Conservation (phyloP, 2,888 invertebrate species). For the Gonocerus acuteangulatus region DNA sequence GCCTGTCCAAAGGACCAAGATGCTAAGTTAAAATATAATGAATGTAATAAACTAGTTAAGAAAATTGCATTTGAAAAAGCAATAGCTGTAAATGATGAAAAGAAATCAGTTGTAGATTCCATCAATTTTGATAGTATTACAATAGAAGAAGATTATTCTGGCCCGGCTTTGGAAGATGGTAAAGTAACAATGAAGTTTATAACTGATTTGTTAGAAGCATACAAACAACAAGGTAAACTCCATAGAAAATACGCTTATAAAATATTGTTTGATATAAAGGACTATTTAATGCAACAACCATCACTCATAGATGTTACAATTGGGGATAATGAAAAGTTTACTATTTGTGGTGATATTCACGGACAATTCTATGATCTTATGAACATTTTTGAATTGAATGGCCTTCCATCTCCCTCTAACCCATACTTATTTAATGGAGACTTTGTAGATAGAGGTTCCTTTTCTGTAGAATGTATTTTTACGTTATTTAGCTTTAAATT, state of each 20-base stretch:
- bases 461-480: conserved; percentile 98
- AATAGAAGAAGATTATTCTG: conserved; percentile 89
- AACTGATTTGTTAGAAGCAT: conserved; percentile 79
- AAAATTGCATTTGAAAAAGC: conserved; percentile 94
- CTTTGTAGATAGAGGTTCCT: conserved; percentile 98
- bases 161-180: conserved; percentile 80
- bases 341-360: conserved; percentile 97
- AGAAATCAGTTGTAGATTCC: conserved; percentile 77
- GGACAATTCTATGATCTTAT: conserved; percentile 97
- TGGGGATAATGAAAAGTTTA: conserved; percentile 81
- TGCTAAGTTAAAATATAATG: conserved; percentile 81
- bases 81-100: conserved; percentile 84
- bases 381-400: conserved; percentile 95
- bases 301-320: conserved; percentile 86
- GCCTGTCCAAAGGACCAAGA: conserved; percentile 89
- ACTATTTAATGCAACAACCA: conserved; percentile 73
- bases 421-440: conserved; percentile 98
- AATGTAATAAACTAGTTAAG: conserved; percentile 93
- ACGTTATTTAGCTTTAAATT: conserved; percentile 94
- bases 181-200: conserved; percentile 85
- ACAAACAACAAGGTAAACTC: conserved; percentile 82
- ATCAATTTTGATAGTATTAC: conserved; percentile 89
- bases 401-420: conserved; percentile 88
- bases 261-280: conserved; percentile 87
- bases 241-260: conserved; percentile 77